Evolutionary conservation across 2,888 invertebrate species (phyloP), one percentile per base, ranked within the genome.

Genomic region (Ptychoptera contaminata): DNA sequence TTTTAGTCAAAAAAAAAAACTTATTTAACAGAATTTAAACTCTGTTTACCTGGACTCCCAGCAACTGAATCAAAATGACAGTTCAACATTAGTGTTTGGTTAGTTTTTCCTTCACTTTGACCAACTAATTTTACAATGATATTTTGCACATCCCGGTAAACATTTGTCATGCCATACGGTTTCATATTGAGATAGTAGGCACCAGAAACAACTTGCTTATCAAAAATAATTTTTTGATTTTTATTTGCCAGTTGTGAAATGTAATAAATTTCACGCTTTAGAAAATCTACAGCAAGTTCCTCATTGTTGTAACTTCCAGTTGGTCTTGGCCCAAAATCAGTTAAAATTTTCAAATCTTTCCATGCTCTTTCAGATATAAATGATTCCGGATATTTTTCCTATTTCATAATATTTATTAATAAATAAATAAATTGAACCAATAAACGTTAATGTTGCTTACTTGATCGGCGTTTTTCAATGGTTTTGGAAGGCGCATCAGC

Each of bases 11-110:
- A 38, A 30, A 10, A 43, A 37, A 15, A 34, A 6, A 36, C 36
- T 23, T 16, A 5, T 23, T 3, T 23, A 7, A 5, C 3, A 23
- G 23, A 23, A n/a, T n/a, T 31, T 31, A 31, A 31, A 31, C 10
- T 30, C 9, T 7, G 15, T 40, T 60, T 59, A 82, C 86, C 90
- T 59, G 88, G 86, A 65, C 87, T 88, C 55, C 82, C 84, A 34
- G 84, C 76, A 53, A 90, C 86, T 43, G 85, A 79, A 69, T 93
- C 93, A 68, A 80, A 90, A 69, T 94, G 94, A 58, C 91, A 87
- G 68, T 93, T 94, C 54, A 94, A 67, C 55, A 93, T 70, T 49
- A 93, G 66, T 53, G 80, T 78, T 50, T 70, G 61, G 30, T 57
- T 57, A 14, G 51, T 42, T 2, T 32, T 16, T 1, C 50, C 49